Evolutionary conservation across 2,888 invertebrate species (phyloP).

Genomic region (Lepidochrysops patricia): DNA sequence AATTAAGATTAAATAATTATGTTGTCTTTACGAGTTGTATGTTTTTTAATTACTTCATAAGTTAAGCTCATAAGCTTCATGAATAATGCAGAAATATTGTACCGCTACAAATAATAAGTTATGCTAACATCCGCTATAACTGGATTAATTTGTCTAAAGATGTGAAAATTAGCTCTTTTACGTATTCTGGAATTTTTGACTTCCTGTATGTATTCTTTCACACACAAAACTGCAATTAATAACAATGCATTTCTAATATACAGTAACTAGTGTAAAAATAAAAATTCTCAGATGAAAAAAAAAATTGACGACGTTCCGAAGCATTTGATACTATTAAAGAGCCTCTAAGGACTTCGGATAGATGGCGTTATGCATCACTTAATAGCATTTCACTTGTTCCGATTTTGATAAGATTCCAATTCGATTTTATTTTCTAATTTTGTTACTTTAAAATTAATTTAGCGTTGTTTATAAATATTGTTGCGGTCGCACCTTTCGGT

Average conservation of each 20-base stretch:
- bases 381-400: conserved; percentile 2
- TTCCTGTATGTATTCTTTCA: neutral
- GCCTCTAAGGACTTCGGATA: conserved; percentile 69
- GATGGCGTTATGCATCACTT: conserved; percentile 61
- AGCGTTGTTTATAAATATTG: neutral
- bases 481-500: conserved; percentile 34
- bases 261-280: neutral
- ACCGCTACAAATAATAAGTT: neutral
- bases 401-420: conserved; percentile 31
- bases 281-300: conserved; percentile 29
- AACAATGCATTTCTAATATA: too few species aligned
- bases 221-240: too few species aligned
- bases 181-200: too few species aligned
- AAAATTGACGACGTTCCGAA: conserved; percentile 51
- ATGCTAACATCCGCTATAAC: too few species aligned
- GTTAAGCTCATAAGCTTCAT: neutral
- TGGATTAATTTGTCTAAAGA: too few species aligned
- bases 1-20: neutral
- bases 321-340: conserved; percentile 61
- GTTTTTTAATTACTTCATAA: neutral
- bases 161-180: too few species aligned
- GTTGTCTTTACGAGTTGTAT: neutral
- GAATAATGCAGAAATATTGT: neutral
- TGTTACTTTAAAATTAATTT: neutral
- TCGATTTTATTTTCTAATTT: neutral